phyloP scores from a whole-genome alignment of 2,888 invertebrate genomes.

The Mystacides longicornis region DNA sequence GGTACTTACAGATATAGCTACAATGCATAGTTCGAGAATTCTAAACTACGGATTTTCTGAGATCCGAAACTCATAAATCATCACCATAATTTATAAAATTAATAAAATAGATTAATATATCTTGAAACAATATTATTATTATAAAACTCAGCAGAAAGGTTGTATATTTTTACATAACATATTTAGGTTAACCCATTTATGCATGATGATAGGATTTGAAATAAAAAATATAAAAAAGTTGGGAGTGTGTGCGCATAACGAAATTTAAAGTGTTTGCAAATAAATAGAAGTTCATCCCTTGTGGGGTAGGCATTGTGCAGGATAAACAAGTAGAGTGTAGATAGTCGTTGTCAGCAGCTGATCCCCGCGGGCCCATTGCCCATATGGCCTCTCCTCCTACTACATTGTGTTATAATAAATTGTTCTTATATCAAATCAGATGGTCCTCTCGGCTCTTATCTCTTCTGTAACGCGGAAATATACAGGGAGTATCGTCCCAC shows the following conservation, averaged over 20 bases:
- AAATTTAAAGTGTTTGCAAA: background rate
- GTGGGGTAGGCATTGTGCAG: background rate
- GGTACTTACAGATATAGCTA: too few species aligned
- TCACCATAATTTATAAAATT: too few species aligned
- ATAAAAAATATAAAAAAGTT: background rate
- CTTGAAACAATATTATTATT: too few species aligned
- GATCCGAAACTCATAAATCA: too few species aligned
- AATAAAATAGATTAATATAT: too few species aligned
- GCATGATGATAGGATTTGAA: background rate
- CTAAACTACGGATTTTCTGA: too few species aligned
- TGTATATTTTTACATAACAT: too few species aligned
- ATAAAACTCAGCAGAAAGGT: too few species aligned
- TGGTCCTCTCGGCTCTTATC: background rate
- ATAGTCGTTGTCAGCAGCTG: background rate
- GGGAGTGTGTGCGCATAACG: too few species aligned
- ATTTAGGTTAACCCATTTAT: background rate
- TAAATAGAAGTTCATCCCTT: background rate
- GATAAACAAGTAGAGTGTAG: background rate
- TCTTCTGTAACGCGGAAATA: background rate
- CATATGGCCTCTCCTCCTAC: background rate
- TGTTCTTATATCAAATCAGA: background rate
- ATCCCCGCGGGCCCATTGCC: slow-evolving; percentile 2
- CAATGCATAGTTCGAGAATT: too few species aligned
- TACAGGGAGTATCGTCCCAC: background rate
- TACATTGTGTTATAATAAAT: background rate